Conservation (phyloP, 2,113 vertebrate genomes). For the Aix galericulata region DNA sequence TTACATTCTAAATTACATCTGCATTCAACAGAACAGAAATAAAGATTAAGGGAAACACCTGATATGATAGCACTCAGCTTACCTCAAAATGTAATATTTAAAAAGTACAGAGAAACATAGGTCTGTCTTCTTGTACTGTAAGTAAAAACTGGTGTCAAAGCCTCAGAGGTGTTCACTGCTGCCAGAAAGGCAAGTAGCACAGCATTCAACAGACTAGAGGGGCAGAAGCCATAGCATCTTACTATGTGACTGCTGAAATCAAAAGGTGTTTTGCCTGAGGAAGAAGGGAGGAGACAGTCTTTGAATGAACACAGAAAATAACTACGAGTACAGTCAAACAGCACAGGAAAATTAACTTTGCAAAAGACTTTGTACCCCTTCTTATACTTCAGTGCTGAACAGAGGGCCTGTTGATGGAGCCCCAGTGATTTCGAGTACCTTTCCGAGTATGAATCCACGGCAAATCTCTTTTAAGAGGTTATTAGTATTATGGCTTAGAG, state of each 20-base stretch:
- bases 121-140: conserved; percentile 40
- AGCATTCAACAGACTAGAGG: background rate
- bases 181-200: background rate
- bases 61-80: conserved; percentile 33
- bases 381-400: background rate
- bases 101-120: conserved; percentile 55
- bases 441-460: background rate
- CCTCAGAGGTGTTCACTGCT: background rate
- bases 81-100: conserved; percentile 59
- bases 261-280: background rate
- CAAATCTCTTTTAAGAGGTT: conserved; percentile 36
- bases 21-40: conserved; percentile 71
- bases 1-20: conserved; percentile 60
- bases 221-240: conserved; percentile 15
- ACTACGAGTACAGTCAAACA: background rate
- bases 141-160: conserved; percentile 46
- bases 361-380: background rate
- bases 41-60: conserved; percentile 51
- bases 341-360: background rate
- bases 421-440: background rate
- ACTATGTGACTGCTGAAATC: background rate
- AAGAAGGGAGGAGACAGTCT: background rate
- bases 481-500: background rate
- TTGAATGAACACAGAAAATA: background rate
- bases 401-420: background rate